Percentiles rank a stretch among this genome's conserved stretches.
Conservation (phyloP, 1,140 invertebrate species). For the Physella acuta region DNA sequence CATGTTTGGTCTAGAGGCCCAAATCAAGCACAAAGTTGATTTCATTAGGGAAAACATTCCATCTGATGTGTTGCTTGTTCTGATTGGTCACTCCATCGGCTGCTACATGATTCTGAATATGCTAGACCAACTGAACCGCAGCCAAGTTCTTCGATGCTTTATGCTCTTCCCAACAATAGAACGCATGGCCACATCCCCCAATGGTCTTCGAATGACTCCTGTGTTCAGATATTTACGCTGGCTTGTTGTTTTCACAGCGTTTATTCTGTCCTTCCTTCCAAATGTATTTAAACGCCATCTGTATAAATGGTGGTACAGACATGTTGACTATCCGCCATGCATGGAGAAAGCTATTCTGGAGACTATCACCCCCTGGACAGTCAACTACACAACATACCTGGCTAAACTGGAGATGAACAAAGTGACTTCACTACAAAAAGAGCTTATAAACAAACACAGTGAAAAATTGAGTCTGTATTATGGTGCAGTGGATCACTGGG, state of each 20-base stretch:
- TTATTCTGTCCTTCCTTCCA: conserved; percentile 65
- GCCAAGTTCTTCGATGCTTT: conserved; percentile 58
- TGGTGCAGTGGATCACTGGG: conserved; percentile 75
- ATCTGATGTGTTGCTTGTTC: conserved; percentile 64
- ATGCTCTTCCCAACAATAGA: conserved; percentile 83
- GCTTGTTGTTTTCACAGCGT: conserved; percentile 65
- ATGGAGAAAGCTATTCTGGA: conserved; percentile 48
- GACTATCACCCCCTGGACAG: conserved; percentile 52
- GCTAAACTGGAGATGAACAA: conserved; percentile 59
- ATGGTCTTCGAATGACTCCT: conserved; percentile 65
- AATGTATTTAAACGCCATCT: conserved; percentile 38
- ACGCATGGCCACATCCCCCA: conserved; percentile 71
- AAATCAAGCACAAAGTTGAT: conserved; percentile 77
- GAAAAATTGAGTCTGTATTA: conserved; percentile 74
- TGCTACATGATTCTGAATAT: conserved; percentile 77
- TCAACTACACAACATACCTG: conserved; percentile 62
- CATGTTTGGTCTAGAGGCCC: conserved; percentile 71
- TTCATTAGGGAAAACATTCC: conserved; percentile 77
- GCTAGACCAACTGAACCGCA: conserved; percentile 52
- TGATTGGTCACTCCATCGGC: conserved; percentile 85
- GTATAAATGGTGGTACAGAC: conserved; percentile 47
- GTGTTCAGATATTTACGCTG: conserved; percentile 64
- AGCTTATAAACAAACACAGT: conserved; percentile 51
- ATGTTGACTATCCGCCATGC: conserved; percentile 49
- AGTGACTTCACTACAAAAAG: conserved; percentile 56